Evolutionary conservation across 2,113 vertebrate species (phyloP), one percentile per base, ranked within the genome.

Genomic region (Pycnonotus jocosus): DNA sequence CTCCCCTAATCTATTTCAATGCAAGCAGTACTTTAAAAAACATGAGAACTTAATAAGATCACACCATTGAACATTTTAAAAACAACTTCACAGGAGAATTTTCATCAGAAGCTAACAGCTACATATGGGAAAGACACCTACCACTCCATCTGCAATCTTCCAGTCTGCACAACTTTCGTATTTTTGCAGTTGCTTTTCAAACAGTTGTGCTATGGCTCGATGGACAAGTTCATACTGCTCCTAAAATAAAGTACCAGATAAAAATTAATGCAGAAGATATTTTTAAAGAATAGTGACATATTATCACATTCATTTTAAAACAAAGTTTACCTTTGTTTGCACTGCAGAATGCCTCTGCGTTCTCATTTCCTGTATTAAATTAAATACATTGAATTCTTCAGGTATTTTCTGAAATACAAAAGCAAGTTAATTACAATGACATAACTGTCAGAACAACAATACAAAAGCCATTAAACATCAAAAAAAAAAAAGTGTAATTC

Each of bases 181-280:
- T 47, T 98, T 97, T 72, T 98, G 98, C 90, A 99, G 98, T 92
- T 99, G 99, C 95, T 99, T 99, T 96, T 99, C 97, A 96, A 99
- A 99, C 18, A 99, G 98, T 77, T 99, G 99, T 44, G 99, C 98
- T 37, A 99, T 99, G 12, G 99, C 99, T 98, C 98, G 98, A 84
- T 99, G 99, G 94, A 99, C 99, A 88, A 99, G 98, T 94, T 99
- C 99, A 74, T 99, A 99, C 95, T 99, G 99, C 96, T 99, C 99
- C 99, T 99, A 33, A 3, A 90, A 47, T 4, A 37, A 51, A 15
- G 48, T 5, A 90, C 8, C 72, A 81, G 69, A 50, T 14, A 66
- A 93, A 85, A 57, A 80, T 83, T 33, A 95, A 17, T 70, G 40
- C 65, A 57, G 44, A 35, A 72, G 15, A 65, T 21, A 16, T 44